A percentile compares a stretch with the other conserved stretches of the same genome.
Evolutionary conservation across 2,113 vertebrate species (phyloP).

Genomic region (Pogonocichla stellata): DNA sequence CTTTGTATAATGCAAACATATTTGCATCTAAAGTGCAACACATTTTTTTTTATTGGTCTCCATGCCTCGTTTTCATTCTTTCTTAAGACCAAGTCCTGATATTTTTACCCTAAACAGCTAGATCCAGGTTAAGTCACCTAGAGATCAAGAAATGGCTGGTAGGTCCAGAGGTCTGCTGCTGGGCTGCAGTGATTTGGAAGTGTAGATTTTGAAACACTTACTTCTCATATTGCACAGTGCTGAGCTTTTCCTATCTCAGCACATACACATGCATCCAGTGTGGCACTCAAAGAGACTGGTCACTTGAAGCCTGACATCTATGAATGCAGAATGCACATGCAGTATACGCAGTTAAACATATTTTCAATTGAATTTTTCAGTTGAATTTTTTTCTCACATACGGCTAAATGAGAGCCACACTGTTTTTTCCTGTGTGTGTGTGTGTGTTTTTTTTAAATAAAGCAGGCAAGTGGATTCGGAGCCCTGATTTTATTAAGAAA

Average conservation of each 20-base stretch:
- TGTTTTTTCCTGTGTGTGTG: neutral
- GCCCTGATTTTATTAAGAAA: neutral
- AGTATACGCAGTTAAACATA: neutral
- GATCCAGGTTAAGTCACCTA: neutral
- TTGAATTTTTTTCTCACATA: neutral
- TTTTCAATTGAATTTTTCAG: neutral
- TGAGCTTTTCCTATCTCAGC: neutral
- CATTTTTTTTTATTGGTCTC: neutral
- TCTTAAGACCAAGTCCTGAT: neutral
- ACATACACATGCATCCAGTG: accelerated
- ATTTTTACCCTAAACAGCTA: neutral
- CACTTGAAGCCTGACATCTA: neutral
- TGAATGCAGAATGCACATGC: neutral
- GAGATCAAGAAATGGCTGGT: neutral
- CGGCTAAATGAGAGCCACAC: neutral
- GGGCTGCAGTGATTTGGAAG: neutral
- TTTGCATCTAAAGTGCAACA: neutral
- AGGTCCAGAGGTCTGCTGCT: neutral
- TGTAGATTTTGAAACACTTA: neutral
- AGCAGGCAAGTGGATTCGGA: neutral
- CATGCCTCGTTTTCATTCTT: neutral
- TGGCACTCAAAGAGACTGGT: neutral
- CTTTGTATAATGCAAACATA: neutral
- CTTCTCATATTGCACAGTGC: neutral
- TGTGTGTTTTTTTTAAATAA: neutral